Conservation (phyloP, 2,797 vertebrate species). For the Enteromius treurensis region DNA sequence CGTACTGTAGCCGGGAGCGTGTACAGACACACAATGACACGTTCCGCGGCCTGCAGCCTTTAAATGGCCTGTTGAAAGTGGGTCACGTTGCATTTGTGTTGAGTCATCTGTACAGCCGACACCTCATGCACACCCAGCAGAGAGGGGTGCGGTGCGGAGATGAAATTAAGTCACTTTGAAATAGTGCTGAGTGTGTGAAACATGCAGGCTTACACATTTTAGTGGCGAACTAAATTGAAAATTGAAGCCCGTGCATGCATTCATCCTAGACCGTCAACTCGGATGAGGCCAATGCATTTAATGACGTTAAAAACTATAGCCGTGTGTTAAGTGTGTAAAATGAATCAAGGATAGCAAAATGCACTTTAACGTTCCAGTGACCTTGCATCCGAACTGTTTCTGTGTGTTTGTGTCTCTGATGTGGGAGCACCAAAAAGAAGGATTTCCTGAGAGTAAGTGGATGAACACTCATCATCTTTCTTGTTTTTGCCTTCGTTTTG, state of each 20-base stretch:
- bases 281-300: too few relatives aligned
- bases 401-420: neutral
- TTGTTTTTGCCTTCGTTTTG: conserved; percentile 11
- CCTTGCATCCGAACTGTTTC: neutral
- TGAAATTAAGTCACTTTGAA: conserved; percentile 39
- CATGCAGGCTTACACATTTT: neutral
- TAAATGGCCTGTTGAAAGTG: neutral
- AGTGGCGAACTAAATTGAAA: neutral
- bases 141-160: conserved; percentile 11
- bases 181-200: conserved; percentile 36
- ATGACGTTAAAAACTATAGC: too few relatives aligned
- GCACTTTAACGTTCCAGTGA: conserved; percentile 4
- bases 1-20: neutral
- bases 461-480: neutral
- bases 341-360: neutral
- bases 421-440: neutral
- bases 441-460: neutral
- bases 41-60: neutral
- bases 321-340: neutral
- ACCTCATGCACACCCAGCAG: neutral
- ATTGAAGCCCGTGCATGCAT: neutral
- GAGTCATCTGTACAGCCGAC: conserved; percentile 10
- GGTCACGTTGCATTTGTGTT: conserved; percentile 31
- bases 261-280: neutral
- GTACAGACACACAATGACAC: neutral